Base-by-base conservation (phyloP, 2,113 vertebrate genomes). In the Copsychus sechellarum region DNA sequence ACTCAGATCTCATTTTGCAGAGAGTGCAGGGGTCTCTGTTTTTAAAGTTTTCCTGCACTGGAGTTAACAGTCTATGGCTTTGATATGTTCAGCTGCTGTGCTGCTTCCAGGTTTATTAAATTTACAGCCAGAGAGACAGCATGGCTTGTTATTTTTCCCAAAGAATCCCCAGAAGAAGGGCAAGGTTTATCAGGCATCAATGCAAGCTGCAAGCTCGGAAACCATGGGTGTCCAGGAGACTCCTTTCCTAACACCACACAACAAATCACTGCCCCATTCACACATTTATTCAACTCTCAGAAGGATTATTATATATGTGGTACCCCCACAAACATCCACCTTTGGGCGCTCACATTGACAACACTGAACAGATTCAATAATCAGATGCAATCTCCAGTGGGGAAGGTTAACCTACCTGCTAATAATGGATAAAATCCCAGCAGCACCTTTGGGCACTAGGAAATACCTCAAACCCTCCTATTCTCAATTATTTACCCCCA, bases 1-100 rank as follows among this genome's bases (percentile, higher is more conserved):
- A 97, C 97, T 97, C 96, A 91, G 72, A 95, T 88, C 96, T 97
- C 95, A 94, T 97, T 97, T 95, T 24, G 33, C 89, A 90, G 83
- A 40, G 90, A 97, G 95, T 29, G 6, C 74, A 66, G 92, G 90
- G 96, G 96, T 95, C 96, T 97, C 53, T 94, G 54, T 91, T 96
- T 95, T 90, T 74, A 47, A 97, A 95, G 76, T 97, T 96, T 83
- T 51, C 50, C 90, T 9, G 62, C 87, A 87, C 80, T 71, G 45
- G 66, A 92, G 84, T 69, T 96, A 92, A 81, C 40, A 71, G 86
- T 42, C 56, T 89, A 3, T 65, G 74, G 91, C 86, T 97, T 95
- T 77, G 80, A 40, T 29, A 34, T 5, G 66, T 57, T 95, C 88
- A 57, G 89, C 97, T 96, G 86, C 90, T 70, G 76, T 50, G 72